A percentile compares a stretch with the other conserved stretches of the same genome.
Evolutionary conservation across 2,113 vertebrate species (phyloP).

Genomic region (Tiliqua scincoides): DNA sequence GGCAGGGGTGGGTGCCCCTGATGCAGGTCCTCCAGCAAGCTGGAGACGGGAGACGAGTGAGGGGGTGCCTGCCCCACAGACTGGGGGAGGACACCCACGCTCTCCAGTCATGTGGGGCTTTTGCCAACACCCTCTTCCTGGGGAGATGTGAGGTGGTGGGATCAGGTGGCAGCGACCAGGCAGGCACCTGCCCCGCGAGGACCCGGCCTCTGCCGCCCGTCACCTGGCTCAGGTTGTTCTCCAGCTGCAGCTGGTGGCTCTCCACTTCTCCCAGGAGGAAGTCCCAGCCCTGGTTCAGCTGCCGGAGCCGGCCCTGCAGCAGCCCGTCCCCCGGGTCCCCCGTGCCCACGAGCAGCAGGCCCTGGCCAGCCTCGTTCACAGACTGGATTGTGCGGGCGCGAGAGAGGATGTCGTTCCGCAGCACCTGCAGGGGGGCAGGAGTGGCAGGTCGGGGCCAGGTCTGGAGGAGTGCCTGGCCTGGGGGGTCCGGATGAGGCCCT

Average conservation of each 20-base stretch:
- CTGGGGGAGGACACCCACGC: background rate
- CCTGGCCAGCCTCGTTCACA: slow-evolving; percentile 79
- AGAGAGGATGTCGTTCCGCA: slow-evolving; percentile 87
- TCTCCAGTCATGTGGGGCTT: background rate
- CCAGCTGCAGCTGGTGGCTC: slow-evolving; percentile 84
- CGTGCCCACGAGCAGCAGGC: slow-evolving; percentile 76
- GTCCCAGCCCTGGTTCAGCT: slow-evolving; percentile 86
- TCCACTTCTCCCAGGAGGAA: slow-evolving; percentile 84
- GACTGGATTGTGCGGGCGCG: slow-evolving; percentile 83
- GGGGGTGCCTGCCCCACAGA: background rate
- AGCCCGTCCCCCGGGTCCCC: slow-evolving; percentile 78
- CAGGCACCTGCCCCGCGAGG: too few species aligned
- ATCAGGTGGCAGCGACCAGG: too few species aligned
- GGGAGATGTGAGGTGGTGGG: too few species aligned
- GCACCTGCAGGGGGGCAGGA: slow-evolving; percentile 70
- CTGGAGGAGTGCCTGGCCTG: background rate
- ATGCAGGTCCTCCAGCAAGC: background rate
- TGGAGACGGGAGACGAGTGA: background rate
- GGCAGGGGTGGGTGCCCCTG: background rate
- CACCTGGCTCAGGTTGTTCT: slow-evolving; percentile 89
- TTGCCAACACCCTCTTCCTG: background rate
- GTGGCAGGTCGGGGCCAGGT: background rate
- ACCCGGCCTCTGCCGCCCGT: rapidly evolving
- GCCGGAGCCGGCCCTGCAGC: slow-evolving; percentile 79
- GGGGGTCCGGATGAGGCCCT: too few species aligned